phyloP scores from a whole-genome alignment of 2,797 vertebrate genomes.

The Parotocinclus haroldoi region DNA sequence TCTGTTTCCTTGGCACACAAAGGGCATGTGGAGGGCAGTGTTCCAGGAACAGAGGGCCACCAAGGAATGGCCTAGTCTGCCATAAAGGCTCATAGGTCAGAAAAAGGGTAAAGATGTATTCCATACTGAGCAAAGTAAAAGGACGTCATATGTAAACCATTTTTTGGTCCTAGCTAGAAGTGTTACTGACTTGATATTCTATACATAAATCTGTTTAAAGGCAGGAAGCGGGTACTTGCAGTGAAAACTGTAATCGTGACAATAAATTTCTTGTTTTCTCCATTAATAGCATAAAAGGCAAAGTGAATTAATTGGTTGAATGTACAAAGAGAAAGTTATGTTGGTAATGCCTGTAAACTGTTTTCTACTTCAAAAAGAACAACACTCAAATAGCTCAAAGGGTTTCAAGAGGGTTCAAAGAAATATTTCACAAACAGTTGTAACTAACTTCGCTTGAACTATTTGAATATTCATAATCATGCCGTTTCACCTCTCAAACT shows the following conservation, averaged over 20 bases:
- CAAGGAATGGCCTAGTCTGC: neutral
- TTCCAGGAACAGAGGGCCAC: conserved; percentile 32
- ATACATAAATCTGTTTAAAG: no score
- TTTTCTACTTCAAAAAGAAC: conserved; percentile 42
- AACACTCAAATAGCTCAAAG: conserved; percentile 43
- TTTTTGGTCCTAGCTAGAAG: no score
- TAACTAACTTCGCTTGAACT: conserved; percentile 46
- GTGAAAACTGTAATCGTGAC: no score
- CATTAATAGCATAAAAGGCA: no score
- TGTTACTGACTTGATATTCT: no score
- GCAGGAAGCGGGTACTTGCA: no score
- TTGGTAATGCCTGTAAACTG: conserved; percentile 34
- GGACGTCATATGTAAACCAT: no score
- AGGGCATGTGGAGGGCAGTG: conserved; percentile 37
- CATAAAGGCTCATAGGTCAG: conserved; percentile 32
- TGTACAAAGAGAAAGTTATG: conserved; percentile 27
- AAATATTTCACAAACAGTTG: conserved; percentile 45
- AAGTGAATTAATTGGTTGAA: neutral
- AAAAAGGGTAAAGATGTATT: conserved; percentile 10
- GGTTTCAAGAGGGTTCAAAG: conserved; percentile 50
- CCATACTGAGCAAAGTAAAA: neutral
- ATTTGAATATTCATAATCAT: conserved; percentile 54
- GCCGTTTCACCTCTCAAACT: conserved; percentile 44
- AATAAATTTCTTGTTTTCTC: no score
- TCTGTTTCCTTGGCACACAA: conserved; percentile 42